phyloP scores from a whole-genome alignment of 2,888 invertebrate genomes.

The Gandaritis pyraliata region DNA sequence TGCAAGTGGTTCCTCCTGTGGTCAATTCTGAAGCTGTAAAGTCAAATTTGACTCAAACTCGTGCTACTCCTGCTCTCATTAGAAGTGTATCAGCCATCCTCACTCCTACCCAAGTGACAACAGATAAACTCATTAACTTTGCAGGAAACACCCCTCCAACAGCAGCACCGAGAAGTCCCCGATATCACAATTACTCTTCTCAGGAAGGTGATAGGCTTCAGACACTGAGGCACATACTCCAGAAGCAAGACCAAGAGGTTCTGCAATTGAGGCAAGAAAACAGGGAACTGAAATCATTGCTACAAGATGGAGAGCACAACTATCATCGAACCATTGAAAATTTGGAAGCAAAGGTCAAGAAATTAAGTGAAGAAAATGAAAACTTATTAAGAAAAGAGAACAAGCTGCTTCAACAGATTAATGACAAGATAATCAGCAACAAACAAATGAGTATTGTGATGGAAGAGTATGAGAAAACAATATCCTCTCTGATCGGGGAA shows the following conservation, averaged over 20 bases:
- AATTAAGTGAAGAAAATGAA: slow-evolving; percentile 66
- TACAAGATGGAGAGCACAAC: slow-evolving; percentile 67
- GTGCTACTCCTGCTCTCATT: slow-evolving; percentile 65
- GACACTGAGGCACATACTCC: slow-evolving; percentile 66
- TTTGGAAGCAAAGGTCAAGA: slow-evolving; percentile 64
- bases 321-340: slow-evolving; percentile 62
- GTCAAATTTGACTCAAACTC: slow-evolving; percentile 43
- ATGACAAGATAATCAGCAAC: slow-evolving; percentile 69
- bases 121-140: slow-evolving; percentile 73
- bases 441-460: slow-evolving; percentile 87
- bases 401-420: slow-evolving; percentile 66
- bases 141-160: slow-evolving; percentile 71
- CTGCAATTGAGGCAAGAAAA: slow-evolving; percentile 69
- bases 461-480: slow-evolving; percentile 91
- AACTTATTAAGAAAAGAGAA: slow-evolving; percentile 60
- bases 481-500: slow-evolving; percentile 88
- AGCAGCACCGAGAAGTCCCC: slow-evolving; percentile 69
- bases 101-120: slow-evolving; percentile 69
- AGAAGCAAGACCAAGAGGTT: slow-evolving; percentile 75
- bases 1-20: slow-evolving; percentile 75
- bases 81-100: slow-evolving; percentile 77
- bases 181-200: slow-evolving; percentile 51
- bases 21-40: slow-evolving; percentile 61
- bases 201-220: slow-evolving; percentile 68
- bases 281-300: slow-evolving; percentile 64